These are phyloP conservation scores for Parnassius apollo DNA, from an alignment of 2,888 invertebrate genomes.

Conservation along the genomic window DNA sequence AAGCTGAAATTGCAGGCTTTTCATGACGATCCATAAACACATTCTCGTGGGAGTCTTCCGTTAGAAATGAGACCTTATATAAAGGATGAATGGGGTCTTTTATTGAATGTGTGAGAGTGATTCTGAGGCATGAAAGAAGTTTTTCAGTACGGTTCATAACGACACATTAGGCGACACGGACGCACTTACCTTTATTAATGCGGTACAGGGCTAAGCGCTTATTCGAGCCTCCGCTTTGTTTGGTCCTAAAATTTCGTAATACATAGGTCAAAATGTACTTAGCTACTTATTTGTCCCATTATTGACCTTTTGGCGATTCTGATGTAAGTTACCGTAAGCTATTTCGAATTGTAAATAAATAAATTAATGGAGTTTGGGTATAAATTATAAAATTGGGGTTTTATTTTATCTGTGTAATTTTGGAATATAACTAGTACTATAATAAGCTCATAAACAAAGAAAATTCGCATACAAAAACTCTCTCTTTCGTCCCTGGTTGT, in stretches of 20 bases:
- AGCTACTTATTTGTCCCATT: slow-evolving; percentile 42
- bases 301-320: too few species aligned
- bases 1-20: slow-evolving; percentile 60
- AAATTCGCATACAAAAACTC: too few species aligned
- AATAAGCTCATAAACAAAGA: too few species aligned
- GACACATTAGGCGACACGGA: slow-evolving; percentile 73
- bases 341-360: too few species aligned
- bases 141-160: slow-evolving; percentile 74
- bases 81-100: slow-evolving; percentile 35
- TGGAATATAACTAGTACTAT: too few species aligned
- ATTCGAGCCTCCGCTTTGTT: slow-evolving; percentile 26
- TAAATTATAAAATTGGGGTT: too few species aligned
- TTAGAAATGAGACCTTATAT: slow-evolving; percentile 43
- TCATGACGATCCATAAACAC: slow-evolving; percentile 58
- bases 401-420: too few species aligned
- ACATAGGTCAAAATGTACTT: slow-evolving; percentile 43
- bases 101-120: slow-evolving; percentile 36
- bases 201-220: slow-evolving; percentile 68
- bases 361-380: too few species aligned
- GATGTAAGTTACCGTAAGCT: too few species aligned
- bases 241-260: slow-evolving; percentile 28
- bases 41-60: slow-evolving; percentile 34
- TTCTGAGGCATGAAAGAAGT: slow-evolving; percentile 60
- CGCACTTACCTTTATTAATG: slow-evolving; percentile 77
- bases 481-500: too few species aligned